phyloP scores from a whole-genome alignment of 2,888 invertebrate species.

The Pyrrhia umbra region DNA sequence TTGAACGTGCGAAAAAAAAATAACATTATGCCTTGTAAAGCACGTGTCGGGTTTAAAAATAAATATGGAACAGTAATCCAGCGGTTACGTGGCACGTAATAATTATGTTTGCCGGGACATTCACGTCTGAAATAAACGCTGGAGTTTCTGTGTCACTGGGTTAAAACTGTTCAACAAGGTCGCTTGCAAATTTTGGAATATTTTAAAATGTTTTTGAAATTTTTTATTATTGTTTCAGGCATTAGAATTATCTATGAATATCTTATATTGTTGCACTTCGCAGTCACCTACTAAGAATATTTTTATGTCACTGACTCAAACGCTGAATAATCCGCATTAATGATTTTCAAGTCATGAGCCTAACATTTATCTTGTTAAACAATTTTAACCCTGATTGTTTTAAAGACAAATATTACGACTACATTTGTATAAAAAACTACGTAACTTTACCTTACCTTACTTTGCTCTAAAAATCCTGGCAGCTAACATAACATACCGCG shows the following conservation, averaged over 20 bases:
- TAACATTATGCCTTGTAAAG: conserved; percentile 16
- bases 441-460: neutral
- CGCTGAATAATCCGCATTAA: neutral
- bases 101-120: conserved; percentile 59
- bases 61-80: conserved; percentile 49
- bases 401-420: neutral
- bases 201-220: conserved; percentile 8
- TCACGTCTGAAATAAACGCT: conserved; percentile 65
- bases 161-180: conserved; percentile 71
- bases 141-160: conserved; percentile 69
- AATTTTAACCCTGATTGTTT: too few species aligned
- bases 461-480: neutral
- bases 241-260: neutral
- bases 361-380: too few species aligned
- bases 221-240: neutral
- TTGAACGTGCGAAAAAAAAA: conserved; percentile 19
- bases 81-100: conserved; percentile 45
- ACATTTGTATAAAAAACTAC: neutral
- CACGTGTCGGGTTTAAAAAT: conserved; percentile 48
- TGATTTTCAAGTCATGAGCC: neutral
- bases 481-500: neutral
- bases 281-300: neutral
- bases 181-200: conserved; percentile 43
- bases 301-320: neutral
- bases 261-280: neutral